These are phyloP conservation scores for Lacanobia wlatinum DNA, from an alignment of 2,888 invertebrate species.

Conservation along the genomic window DNA sequence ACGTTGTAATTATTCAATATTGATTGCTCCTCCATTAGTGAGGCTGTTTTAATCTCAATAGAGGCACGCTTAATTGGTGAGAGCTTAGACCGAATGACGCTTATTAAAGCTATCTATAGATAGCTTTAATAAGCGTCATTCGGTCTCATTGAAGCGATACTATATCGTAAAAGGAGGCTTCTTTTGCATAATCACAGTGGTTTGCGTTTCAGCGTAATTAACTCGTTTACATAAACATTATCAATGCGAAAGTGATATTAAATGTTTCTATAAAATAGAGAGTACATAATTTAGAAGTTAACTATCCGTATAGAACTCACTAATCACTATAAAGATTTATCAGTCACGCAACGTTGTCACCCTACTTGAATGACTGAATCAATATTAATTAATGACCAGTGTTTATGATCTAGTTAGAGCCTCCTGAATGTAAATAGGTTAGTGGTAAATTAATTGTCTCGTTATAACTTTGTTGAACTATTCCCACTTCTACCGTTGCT, in stretches of 20 bases:
- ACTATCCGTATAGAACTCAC: conserved; percentile 6
- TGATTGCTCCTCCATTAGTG: conserved; percentile 51
- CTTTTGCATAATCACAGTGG: conserved; percentile 64
- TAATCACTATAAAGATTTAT: not conserved
- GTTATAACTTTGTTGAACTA: conserved; percentile 35
- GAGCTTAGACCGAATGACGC: conserved; percentile 54
- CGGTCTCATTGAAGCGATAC: conserved; percentile 66
- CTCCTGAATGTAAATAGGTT: conserved; percentile 28
- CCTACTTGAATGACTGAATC: conserved; percentile 3
- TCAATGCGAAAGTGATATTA: conserved; percentile 42
- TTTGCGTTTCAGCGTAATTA: conserved; percentile 52
- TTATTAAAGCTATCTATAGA: conserved; percentile 68
- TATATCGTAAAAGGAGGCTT: conserved; percentile 59
- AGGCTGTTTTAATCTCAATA: conserved; percentile 40
- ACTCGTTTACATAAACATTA: conserved; percentile 52
- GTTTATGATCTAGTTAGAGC: conserved; percentile 29
- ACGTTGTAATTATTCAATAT: conserved; percentile 52
- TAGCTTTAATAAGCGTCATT: too few species aligned
- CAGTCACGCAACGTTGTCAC: conserved; percentile 26
- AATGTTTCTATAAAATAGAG: conserved; percentile 26
- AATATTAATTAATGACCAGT: conserved; percentile 18
- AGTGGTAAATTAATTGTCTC: conserved; percentile 36
- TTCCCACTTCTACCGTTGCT: not conserved
- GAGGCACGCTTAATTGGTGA: conserved; percentile 57
- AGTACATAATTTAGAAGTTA: conserved; percentile 19